These are phyloP conservation scores for Manacus vitellinus DNA, from an alignment of 2,113 vertebrate species.

Conservation along the genomic window DNA sequence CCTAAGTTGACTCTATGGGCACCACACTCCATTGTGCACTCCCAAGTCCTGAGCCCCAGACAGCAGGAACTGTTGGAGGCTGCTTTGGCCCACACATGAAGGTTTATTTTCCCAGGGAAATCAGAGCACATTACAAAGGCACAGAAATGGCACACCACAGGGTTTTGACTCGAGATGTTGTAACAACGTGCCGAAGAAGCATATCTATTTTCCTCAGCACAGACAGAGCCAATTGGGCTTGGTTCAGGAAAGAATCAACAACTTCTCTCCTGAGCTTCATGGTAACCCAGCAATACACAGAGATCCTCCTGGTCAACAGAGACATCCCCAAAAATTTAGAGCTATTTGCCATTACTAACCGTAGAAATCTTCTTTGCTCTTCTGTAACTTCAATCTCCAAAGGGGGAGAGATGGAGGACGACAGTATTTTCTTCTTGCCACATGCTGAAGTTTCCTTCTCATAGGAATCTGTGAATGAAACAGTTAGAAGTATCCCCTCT, in stretches of 20 bases:
- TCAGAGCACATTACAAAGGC: not conserved
- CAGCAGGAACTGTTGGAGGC: not conserved
- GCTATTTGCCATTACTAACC: conserved; percentile 71
- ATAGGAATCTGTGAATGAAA: conserved; percentile 85
- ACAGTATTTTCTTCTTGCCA: conserved; percentile 83
- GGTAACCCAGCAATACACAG: not conserved
- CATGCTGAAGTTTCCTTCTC: conserved; percentile 78
- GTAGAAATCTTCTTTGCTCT: conserved; percentile 86
- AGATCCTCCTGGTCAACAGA: not conserved
- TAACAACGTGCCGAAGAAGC: not conserved
- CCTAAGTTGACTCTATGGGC: not conserved
- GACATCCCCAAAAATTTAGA: not conserved
- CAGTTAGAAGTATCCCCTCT: conserved; percentile 11
- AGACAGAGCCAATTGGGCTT: not conserved
- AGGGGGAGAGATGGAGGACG: conserved; percentile 86
- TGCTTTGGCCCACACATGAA: not conserved
- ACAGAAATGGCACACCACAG: not conserved
- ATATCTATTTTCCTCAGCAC: not conserved
- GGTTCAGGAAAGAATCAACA: not conserved
- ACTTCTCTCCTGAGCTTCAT: not conserved
- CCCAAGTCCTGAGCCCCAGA: not conserved
- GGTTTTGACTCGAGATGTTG: not conserved
- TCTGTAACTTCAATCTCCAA: conserved; percentile 86
- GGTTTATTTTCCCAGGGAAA: conserved; percentile 4
- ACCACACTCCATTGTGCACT: not conserved